Base-by-base conservation (phyloP, 1,140 invertebrate genomes). In the Cherax quadricarinatus region DNA sequence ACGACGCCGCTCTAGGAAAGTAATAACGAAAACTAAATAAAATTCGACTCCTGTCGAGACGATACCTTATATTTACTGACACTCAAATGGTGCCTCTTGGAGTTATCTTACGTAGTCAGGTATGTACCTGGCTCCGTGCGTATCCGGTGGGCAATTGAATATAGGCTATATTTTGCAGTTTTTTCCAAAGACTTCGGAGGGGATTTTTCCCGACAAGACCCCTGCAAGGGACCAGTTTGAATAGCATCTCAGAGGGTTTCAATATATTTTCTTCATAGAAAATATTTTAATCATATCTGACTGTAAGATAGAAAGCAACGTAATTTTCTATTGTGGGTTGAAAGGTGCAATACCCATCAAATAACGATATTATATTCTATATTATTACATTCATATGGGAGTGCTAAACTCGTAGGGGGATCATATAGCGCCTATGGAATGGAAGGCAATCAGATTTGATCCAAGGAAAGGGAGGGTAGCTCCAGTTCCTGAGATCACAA, bases 161-260 rank as follows among this genome's bases (percentile, higher is more conserved):
- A 2, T 18, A 3, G 10, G 16, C 66, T 18, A 70, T 18, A 70
- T 70, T 12, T 70, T 60, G 30, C 30, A 0, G 0, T 41, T 41
- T 62, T 51, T 86, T 57, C 48, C 21, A 70, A 41, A 70, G 1
- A 12, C 51, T 70, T 85, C n/a, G 24, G 70, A 30, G 70, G 12
- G 24, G 70, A 75, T 75, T 24, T 7, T 75, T 75, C n/a, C 7
- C 24, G n/a, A n/a, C 12, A n/a, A 30, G 30, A 30, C 24, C 24
- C 24, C 6, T n/a, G n/a, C 12, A 62, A n/a, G 83, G 83, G 83
- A 70, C 83, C 83, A 85, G 83, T 85, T 85, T 85, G 60, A 49
- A 70, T 30, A 48, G 53, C 30, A 1, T 48, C 6, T 14, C 30
- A 48, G 48, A 49, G 21, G 79, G 30, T 30, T 75, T 75, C 9